phyloP scores from a whole-genome alignment of 2,113 vertebrate species.

The Leptodactylus fuscus region DNA sequence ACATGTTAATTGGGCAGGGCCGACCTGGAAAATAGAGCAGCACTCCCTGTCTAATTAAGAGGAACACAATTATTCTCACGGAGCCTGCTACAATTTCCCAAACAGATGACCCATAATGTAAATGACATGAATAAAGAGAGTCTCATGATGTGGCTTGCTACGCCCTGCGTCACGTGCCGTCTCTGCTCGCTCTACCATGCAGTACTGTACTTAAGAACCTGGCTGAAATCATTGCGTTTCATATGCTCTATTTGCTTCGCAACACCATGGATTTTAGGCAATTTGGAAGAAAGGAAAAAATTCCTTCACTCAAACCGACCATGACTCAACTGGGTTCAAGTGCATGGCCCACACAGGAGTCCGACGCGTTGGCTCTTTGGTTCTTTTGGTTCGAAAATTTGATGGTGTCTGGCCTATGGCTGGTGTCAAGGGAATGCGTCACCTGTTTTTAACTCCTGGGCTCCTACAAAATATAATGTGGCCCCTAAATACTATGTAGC shows the following conservation, averaged over 20 bases:
- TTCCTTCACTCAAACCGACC: neutral
- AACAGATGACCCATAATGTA: conserved; percentile 59
- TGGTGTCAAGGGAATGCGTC: too few relatives aligned
- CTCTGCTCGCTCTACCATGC: conserved; percentile 38
- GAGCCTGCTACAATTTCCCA: conserved; percentile 50
- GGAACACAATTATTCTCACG: conserved; percentile 52
- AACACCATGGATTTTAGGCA: neutral
- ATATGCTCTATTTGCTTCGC: conserved; percentile 2
- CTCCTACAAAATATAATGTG: too few relatives aligned
- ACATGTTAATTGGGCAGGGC: conserved; percentile 54
- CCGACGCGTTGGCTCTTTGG: neutral
- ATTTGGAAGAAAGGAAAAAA: neutral
- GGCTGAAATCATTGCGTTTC: neutral
- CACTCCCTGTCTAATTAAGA: conserved; percentile 57
- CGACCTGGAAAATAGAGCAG: conserved; percentile 40
- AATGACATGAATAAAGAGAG: conserved; percentile 52
- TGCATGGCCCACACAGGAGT: neutral
- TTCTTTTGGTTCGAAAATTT: too few relatives aligned
- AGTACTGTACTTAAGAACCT: conserved; percentile 27
- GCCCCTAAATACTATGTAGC: too few relatives aligned
- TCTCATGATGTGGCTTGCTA: conserved; percentile 51
- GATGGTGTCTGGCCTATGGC: too few relatives aligned
- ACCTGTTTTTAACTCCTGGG: too few relatives aligned
- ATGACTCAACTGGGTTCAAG: neutral
- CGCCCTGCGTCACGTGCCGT: conserved; percentile 42